Base-by-base conservation (phyloP, 2,888 invertebrate genomes). In the Strigamia transsilvanica region DNA sequence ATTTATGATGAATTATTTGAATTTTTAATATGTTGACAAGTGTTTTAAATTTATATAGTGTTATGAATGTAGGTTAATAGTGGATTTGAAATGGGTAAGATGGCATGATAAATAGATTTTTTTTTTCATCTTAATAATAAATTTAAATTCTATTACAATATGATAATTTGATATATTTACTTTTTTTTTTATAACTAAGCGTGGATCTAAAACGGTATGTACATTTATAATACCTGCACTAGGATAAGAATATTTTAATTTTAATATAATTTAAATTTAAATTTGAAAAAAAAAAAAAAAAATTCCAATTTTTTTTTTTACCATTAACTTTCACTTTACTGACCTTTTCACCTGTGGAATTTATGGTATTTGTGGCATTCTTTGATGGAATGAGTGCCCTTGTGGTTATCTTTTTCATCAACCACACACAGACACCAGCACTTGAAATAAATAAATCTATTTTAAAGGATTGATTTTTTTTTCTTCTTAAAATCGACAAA, bases 11-110 rank as follows among this genome's bases (percentile, higher is more conserved):
- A 73, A 73, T 27, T 73, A 27, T 27, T 73, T 73, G 32, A 32
- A 73, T 32, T 23, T 73, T 27, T 12, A 27, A 73, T 73, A 12
- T 73, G 73, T 12, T 73, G 73, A 32, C 73, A 73, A 73, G 73
- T 73, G 73, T 27, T 73, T 23, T 32, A 32, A 73, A 73, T 73
- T 73, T 73, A 73, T 73, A 32, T 73, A 73, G 32, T n/a, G 23
- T 21, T 12, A 27, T 27, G 73, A 73, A 73, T 73, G 73, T 73
- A 73, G 73, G 73, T 73, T 73, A 73, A 73, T 32, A 73, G 73
- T 73, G 73, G 73, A 73, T 73, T 73, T 73, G 73, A 10, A 73
- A 73, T 32, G 73, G 56, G 73, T 73, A 32, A 73, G 73, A 73
- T 73, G 27, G 27, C 27, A 27, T 27, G 73, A 12, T 32, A n/a